Evolutionary conservation across 1,140 invertebrate genomes (phyloP), one percentile per base, ranked within the genome.

Genomic region (Epicauta chinensis): DNA sequence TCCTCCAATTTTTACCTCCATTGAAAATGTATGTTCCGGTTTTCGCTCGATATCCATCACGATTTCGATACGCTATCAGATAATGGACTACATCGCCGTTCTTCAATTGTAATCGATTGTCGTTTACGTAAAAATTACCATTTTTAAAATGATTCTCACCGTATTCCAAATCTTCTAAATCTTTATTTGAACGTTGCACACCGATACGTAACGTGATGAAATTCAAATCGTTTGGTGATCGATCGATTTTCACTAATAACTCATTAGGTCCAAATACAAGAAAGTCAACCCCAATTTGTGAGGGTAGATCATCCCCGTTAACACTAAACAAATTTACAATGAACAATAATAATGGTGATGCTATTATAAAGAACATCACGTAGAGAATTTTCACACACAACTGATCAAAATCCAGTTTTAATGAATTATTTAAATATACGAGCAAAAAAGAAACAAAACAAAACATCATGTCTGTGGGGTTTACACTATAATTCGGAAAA

Each of bases 1-100:
- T n/a, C n/a, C n/a, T n/a, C n/a, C n/a, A n/a, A n/a, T 16, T 35
- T 34, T 38, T 37, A 47, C 45, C 45, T 47, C 45, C 45, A 23
- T 47, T 14, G 30, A 47, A 47, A 12, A 12, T 13, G 45, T 47
- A 47, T 12, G 16, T 38, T 9, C 45, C 45, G 2, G 34, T 47
- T 29, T 17, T 16, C 6, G 45, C 45, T 17, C 9, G 16, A 29
- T 47, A 47, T 29, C 45, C 45, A 16, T 38, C 16, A 23, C 38
- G 17, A 37, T 47, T 37, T 38, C 35, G 16, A 23, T 38, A 47
- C 5, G 45, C 45, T 10, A 38, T 16, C 16, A 47, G 38, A 37
- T 47, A 47, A 38, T 47, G 36, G 16, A 47, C 34, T 2, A 38
- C 16, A 35, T 47, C 45, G 6, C 31, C 45, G 16, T n/a, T 17